Conservation (phyloP, 2,113 vertebrate genomes). For the Pionites leucogaster region DNA sequence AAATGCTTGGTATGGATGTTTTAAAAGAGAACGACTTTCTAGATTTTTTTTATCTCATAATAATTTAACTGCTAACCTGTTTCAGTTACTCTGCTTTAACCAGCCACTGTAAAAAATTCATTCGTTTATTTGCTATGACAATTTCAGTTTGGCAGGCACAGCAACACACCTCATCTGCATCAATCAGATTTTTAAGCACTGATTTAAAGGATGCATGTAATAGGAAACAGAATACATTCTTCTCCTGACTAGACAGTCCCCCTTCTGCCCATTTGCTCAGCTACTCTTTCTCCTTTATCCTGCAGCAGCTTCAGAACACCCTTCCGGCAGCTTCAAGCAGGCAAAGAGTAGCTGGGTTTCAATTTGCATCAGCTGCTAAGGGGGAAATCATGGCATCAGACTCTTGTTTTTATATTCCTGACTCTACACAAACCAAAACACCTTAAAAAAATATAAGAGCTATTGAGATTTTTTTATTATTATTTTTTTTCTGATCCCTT, state of each 20-base stretch:
- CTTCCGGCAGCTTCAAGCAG: neutral
- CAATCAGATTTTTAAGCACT: neutral
- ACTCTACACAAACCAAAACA: neutral
- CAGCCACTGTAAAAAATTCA: neutral
- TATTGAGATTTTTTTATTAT: neutral
- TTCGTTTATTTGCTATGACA: neutral
- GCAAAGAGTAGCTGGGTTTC: neutral
- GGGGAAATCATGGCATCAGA: neutral
- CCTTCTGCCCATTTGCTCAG: neutral
- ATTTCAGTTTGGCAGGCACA: neutral
- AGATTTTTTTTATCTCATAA: neutral
- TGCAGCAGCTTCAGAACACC: neutral
- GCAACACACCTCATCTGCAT: neutral
- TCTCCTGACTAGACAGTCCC: neutral
- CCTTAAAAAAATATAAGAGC: neutral
- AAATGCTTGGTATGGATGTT: neutral
- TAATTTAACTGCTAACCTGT: neutral
- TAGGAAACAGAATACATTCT: neutral
- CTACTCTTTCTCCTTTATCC: neutral
- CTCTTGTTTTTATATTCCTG: neutral
- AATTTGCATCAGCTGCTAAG: neutral
- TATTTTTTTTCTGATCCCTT: neutral
- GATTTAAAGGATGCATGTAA: neutral
- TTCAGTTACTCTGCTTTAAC: neutral
- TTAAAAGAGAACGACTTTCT: neutral